Conservation (phyloP, 2,797 vertebrate species). For the Tenualosa thibaudeaui region DNA sequence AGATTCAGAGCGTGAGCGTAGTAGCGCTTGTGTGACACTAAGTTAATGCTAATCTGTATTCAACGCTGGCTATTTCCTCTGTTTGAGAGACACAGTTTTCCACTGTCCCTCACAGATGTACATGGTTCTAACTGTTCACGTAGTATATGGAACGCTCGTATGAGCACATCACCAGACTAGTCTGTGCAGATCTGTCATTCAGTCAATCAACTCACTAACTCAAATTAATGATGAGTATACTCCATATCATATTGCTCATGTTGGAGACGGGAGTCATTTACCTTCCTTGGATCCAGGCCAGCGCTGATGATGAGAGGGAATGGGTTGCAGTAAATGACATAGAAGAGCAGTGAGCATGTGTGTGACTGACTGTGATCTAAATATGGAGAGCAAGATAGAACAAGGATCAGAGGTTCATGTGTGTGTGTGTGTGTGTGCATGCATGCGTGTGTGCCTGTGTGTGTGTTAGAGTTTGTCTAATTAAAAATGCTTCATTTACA, state of each 20-base stretch:
- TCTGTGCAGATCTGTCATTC: neutral
- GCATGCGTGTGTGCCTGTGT: neutral
- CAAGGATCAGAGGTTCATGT: neutral
- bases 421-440: constrained; percentile 3
- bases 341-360: too few species aligned
- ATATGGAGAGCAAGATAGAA: neutral
- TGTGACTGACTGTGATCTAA: too few species aligned
- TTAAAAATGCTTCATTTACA: neutral
- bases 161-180: neutral
- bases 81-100: neutral
- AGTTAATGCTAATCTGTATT: neutral
- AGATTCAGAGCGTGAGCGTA: neutral
- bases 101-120: neutral
- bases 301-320: neutral
- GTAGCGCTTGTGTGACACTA: neutral
- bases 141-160: too few species aligned
- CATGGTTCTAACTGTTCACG: neutral
- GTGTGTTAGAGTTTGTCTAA: neutral
- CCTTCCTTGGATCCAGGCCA: neutral
- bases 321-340: too few species aligned
- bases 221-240: neutral
- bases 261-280: neutral
- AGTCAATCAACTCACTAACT: neutral
- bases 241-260: neutral
- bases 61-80: neutral